A percentile compares a stretch with the other conserved stretches of the same genome.
phyloP scores from a whole-genome alignment of 2,113 vertebrate genomes.

The Bujurquina vittata region DNA sequence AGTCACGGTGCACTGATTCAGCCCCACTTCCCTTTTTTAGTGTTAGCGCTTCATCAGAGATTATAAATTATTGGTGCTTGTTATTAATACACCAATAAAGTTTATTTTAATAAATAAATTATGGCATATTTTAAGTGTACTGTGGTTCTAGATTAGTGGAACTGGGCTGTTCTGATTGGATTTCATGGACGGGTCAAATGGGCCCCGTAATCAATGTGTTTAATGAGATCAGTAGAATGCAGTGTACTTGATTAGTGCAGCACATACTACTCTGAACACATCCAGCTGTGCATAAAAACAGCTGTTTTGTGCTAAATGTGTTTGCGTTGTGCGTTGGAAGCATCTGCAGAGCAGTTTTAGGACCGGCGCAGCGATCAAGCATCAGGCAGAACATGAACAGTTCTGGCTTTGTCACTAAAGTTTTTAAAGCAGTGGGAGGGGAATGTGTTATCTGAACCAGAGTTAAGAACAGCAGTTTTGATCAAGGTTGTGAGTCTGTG shows the following conservation, averaged over 20 bases:
- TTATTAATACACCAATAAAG: no score
- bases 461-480: not conserved
- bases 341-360: not conserved
- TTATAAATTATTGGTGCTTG: no score
- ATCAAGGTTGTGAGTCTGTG: accelerated
- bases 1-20: no score
- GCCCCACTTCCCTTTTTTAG: no score
- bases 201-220: not conserved
- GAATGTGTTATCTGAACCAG: not conserved
- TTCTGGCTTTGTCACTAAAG: no score
- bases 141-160: not conserved
- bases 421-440: not conserved
- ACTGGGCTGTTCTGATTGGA: not conserved
- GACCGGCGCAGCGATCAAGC: not conserved
- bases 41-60: no score
- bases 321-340: not conserved
- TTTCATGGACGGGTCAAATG: not conserved
- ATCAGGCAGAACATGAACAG: not conserved
- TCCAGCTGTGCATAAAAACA: not conserved
- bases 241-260: not conserved
- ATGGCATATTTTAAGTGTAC: no score
- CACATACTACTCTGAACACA: not conserved
- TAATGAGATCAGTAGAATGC: not conserved
- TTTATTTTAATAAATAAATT: not conserved
- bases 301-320: not conserved